These are phyloP conservation scores for Agapornis canus DNA, from an alignment of 2,797 vertebrate genomes.

Conservation along the genomic window DNA sequence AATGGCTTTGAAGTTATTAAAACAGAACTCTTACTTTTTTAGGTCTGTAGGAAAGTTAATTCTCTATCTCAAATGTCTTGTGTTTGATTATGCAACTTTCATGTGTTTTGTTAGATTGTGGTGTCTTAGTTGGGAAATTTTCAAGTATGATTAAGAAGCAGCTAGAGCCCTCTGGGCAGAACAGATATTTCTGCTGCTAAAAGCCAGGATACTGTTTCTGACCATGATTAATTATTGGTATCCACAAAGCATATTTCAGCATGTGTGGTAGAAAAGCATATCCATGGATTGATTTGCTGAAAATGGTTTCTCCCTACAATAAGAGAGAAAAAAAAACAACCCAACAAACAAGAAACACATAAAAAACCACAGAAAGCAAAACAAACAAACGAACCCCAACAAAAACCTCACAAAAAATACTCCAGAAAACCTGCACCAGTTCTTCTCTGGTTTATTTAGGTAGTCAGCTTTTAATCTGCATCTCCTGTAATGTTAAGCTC, in stretches of 20 bases:
- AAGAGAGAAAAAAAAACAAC: neutral
- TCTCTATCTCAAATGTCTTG: neutral
- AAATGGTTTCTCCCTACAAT: neutral
- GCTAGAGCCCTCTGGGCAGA: neutral
- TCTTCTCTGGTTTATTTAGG: neutral
- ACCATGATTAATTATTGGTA: neutral
- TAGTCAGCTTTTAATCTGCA: neutral
- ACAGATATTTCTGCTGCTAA: neutral
- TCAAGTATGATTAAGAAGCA: neutral
- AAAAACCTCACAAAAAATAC: neutral
- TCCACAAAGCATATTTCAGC: neutral
- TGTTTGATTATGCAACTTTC: neutral
- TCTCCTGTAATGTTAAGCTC: neutral
- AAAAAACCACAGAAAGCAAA: neutral
- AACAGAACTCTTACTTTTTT: neutral
- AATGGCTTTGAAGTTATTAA: neutral
- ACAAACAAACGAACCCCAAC: neutral
- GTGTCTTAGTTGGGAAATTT: neutral
- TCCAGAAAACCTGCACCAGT: fast-evolving
- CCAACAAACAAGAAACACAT: neutral
- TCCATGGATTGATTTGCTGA: neutral
- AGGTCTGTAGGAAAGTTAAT: neutral
- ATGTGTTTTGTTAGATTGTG: neutral
- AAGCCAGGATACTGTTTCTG: neutral
- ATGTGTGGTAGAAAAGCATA: neutral